These are phyloP conservation scores for Catharus bicknelli DNA, from an alignment of 2,113 vertebrate species.

Conservation along the genomic window DNA sequence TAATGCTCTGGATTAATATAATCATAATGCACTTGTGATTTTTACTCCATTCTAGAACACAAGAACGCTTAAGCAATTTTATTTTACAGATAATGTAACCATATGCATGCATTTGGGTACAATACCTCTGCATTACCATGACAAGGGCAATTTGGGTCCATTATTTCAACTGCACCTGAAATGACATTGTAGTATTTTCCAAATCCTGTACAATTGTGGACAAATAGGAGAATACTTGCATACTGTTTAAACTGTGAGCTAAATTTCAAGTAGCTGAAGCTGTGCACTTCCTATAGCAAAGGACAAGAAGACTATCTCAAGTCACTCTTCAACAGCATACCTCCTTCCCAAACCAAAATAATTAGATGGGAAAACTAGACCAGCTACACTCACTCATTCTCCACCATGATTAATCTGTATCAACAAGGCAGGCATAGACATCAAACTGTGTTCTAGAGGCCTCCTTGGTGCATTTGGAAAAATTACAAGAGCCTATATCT, in stretches of 20 bases:
- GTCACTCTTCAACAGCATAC: neutral
- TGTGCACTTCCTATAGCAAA: neutral
- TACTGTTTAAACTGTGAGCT: neutral
- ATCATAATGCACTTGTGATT: neutral
- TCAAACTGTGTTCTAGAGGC: neutral
- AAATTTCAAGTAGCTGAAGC: neutral
- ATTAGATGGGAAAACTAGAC: neutral
- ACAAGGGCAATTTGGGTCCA: neutral
- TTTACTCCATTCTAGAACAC: neutral
- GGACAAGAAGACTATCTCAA: neutral
- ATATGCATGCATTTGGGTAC: neutral
- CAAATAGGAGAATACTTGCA: neutral
- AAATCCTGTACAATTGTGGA: neutral
- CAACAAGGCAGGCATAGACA: accelerated
- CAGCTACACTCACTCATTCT: neutral
- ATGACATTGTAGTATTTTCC: neutral
- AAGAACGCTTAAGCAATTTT: neutral
- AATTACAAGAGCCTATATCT: neutral
- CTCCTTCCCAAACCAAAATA: neutral
- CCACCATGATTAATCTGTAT: neutral
- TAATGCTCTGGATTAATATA: neutral
- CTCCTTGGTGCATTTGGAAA: neutral
- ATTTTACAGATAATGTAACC: neutral
- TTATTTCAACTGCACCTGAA: neutral
- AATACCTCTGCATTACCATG: neutral